Evolutionary conservation across 2,888 invertebrate genomes (phyloP).

Genomic region (Thera obeliscata): DNA sequence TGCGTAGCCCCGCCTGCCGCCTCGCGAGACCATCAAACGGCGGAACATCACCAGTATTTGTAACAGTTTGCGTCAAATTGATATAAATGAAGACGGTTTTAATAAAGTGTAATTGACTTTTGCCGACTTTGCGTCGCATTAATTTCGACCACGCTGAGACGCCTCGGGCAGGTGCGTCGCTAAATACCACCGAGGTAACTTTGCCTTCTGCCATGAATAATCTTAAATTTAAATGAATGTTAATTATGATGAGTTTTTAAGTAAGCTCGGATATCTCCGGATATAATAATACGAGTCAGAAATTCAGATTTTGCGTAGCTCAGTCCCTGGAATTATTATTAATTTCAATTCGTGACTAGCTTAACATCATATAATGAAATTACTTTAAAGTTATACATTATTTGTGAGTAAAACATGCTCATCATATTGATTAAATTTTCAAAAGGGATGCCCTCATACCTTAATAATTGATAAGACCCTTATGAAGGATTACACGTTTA

Average conservation of each 20-base stretch:
- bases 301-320: constrained; percentile 40
- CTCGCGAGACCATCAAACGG: constrained; percentile 79
- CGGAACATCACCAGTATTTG: constrained; percentile 84
- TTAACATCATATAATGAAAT: neutral
- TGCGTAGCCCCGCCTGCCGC: constrained; percentile 75
- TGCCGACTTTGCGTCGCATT: constrained; percentile 83
- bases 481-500: constrained; percentile 9
- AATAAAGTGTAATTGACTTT: constrained; percentile 85
- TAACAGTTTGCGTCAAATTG: constrained; percentile 85
- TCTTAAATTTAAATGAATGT: constrained; percentile 80
- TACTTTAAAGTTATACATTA: neutral
- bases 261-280: constrained; percentile 59
- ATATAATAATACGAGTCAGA: constrained; percentile 52
- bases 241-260: constrained; percentile 79
- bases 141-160: constrained; percentile 82
- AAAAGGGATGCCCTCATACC: constrained; percentile 44
- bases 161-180: constrained; percentile 81
- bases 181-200: constrained; percentile 77
- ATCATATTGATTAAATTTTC: constrained; percentile 29
- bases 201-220: constrained; percentile 77
- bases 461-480: constrained; percentile 41
- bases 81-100: constrained; percentile 85
- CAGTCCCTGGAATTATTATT: constrained; percentile 3
- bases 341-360: neutral
- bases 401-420: neutral